Base-by-base conservation (phyloP, 1,140 invertebrate genomes). In the Solen grandis region DNA sequence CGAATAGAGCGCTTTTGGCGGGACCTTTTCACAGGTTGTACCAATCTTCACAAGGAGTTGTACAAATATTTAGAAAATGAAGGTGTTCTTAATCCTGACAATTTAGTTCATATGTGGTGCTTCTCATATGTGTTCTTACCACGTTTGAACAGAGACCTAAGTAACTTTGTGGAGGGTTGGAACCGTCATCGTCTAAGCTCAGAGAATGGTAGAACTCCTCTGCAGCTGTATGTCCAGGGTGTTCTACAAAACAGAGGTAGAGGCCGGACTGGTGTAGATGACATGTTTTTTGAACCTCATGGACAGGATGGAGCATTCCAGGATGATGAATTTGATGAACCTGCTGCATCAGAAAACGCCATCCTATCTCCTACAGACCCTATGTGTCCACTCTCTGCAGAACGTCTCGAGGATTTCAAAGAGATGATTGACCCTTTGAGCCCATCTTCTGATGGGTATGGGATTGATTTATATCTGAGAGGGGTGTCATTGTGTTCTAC, bases 1-100 rank as follows among this genome's bases (percentile, higher is more conserved):
- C 38, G 76, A 19, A 85, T 85, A 35, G 84, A 84, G 36, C 60
- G 84, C 1, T 41, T 84, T 8, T 83, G 83, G 84, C 38, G 82
- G 1, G 82, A 85, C 46, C 50, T 85, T 16, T 60, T 22, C 55
- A 4, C 38, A 29, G n/a, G 41, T 2, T 68, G 81, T 35, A 62
- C 46, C 14, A 27, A 8, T 1, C 25, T 31, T 4, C 84, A 60
- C 38, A 22, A 54, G 25, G 8, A 60, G 5, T 22, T 59, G 14
- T 79, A 70, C 27, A 33, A 35, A 52, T 16, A 66, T 13, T 5
- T 81, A 19, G 70, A 74, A 46, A 59, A 59, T 13, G 16, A 33
- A 31, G 70, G 70, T 35, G 55, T 22, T 38, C 35, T 57, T 2
- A 59, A 81, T 38, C 38, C 35, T 19, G 57, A 79, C 19, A 22